A percentile compares a stretch with the other conserved stretches of the same genome.
phyloP scores from a whole-genome alignment of 2,797 vertebrate species.

The Tauraco hartlaubi region DNA sequence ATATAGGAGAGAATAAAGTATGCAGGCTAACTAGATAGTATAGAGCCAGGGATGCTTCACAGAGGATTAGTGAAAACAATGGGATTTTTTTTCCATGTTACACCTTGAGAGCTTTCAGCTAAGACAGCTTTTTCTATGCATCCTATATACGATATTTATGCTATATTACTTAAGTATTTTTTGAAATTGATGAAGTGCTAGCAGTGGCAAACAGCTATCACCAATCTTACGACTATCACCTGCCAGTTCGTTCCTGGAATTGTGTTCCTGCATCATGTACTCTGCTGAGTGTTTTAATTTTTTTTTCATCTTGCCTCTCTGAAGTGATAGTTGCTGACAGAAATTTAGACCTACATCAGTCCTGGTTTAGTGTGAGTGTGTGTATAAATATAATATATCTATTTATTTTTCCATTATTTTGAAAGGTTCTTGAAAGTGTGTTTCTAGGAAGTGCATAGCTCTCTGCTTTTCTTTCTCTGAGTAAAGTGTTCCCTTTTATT shows the following conservation, averaged over 20 bases:
- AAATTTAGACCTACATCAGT: neutral
- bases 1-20: neutral
- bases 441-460: neutral
- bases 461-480: neutral
- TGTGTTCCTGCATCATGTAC: neutral
- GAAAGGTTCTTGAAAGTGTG: neutral
- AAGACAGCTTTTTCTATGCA: neutral
- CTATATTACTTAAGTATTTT: neutral
- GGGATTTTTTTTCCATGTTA: neutral
- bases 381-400: neutral
- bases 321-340: neutral
- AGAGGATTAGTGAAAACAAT: neutral
- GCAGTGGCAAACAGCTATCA: neutral
- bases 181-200: neutral
- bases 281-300: neutral
- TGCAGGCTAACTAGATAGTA: neutral
- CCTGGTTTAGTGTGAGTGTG: neutral
- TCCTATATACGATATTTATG: neutral
- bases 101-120: neutral
- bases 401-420: conserved; percentile 32
- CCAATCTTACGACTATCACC: neutral
- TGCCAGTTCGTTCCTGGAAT: neutral
- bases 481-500: conserved; percentile 22
- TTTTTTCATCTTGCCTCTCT: neutral
- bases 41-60: neutral